Evolutionary conservation across 2,888 invertebrate genomes (phyloP), one percentile per base, ranked within the genome.

Genomic region (Mythimna lalbum): DNA sequence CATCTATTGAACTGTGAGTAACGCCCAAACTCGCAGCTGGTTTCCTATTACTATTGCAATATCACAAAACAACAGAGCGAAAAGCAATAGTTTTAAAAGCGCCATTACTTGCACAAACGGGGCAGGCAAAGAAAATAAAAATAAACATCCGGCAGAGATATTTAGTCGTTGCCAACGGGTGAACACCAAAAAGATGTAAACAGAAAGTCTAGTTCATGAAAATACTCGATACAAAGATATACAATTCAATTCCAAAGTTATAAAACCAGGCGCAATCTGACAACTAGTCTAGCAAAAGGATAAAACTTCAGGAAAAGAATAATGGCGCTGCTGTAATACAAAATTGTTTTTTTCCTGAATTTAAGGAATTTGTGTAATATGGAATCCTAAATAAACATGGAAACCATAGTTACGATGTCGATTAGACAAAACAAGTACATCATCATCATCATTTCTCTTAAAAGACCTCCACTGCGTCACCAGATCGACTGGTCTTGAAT

Each of bases 21-120:
- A 70, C 47, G 39, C 9, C 12, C 47, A 39, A 63, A 81, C 76
- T 76, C 52, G 14, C 78, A 79, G 72, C 82, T 79, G 78, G 67
- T 67, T 61, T 62, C 50, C 59, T 33, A 62, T 62, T 72, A 52
- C 82, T 62, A 63, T 70, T 63, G 62, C 67, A 63, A 71, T 71
- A 67, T 59, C 57, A 67, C 82, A 77, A 71, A 67, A 78, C 72
- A 81, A 78, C 81, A 65, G 60, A 81, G 60, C 78, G 62, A 65
- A 67, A 71, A 78, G 82, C 82, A 79, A 81, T 79, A 79, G 79
- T 81, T 79, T 78, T 79, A 81, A 79, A 81, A 79, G 79, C 82
- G 53, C 82, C 79, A 78, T 79, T 79, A 81, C 82, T 79, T 78
- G 78, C 82, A 78, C 79, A 81, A 79, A 79, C 78, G 82, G 78